A percentile compares a stretch with the other conserved stretches of the same genome.
Conservation (phyloP, 2,113 vertebrate genomes). For the Callipepla squamata region DNA sequence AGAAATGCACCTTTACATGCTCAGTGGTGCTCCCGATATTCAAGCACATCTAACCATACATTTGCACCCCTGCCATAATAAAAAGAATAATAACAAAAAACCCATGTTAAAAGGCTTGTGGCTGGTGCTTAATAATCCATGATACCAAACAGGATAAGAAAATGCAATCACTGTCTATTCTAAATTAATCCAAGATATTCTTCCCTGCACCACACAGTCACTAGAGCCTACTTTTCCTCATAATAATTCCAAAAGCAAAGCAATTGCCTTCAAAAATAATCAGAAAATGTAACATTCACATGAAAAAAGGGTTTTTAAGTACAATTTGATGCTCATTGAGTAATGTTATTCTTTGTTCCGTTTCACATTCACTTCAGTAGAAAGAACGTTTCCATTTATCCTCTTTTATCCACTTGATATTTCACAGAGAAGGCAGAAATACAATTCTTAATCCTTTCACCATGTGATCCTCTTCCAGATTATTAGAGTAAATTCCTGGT, state of each 20-base stretch:
- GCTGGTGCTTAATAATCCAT: background rate
- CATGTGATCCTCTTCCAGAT: conserved; percentile 61
- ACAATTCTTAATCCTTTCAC: conserved; percentile 53
- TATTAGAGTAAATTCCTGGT: conserved; percentile 49
- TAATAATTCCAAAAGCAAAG: background rate
- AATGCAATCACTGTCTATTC: background rate
- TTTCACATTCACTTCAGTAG: conserved; percentile 36
- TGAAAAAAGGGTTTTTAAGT: background rate
- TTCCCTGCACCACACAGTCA: background rate
- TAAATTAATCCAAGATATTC: background rate
- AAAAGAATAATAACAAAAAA: background rate
- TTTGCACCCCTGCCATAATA: background rate
- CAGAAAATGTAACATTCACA: background rate
- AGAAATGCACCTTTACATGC: background rate
- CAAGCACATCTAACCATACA: background rate
- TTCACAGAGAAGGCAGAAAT: conserved; percentile 64
- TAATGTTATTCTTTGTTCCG: background rate
- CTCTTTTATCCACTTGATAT: conserved; percentile 56
- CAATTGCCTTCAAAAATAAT: background rate
- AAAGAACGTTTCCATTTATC: conserved; percentile 48
- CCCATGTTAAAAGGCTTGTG: background rate
- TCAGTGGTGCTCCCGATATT: background rate
- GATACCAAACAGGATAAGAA: background rate
- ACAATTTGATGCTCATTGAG: background rate
- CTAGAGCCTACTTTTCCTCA: background rate